Conservation (phyloP, 2,888 invertebrate genomes). For the Perizoma flavofasciatum region DNA sequence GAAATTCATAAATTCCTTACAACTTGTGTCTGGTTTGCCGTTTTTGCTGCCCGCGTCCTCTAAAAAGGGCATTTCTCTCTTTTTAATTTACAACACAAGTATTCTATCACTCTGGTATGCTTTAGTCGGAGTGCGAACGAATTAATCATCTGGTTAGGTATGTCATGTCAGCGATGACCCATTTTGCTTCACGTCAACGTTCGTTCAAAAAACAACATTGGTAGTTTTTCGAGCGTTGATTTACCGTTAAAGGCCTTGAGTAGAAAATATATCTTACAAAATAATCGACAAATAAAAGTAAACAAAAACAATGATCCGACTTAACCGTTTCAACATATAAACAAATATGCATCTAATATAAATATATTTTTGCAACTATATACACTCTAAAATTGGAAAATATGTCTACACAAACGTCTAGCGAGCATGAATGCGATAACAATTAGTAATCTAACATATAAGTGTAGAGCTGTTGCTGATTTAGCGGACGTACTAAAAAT, state of each 20-base stretch:
- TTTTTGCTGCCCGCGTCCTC: slow-evolving; percentile 35
- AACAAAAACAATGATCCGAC: slow-evolving; percentile 4
- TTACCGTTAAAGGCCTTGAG: too few relatives aligned
- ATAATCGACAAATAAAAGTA: slow-evolving; percentile 2
- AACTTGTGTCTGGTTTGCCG: slow-evolving; percentile 31
- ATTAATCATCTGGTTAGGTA: too few relatives aligned
- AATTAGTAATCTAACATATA: background rate
- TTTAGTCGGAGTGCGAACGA: too few relatives aligned
- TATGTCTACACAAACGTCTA: slow-evolving; percentile 7
- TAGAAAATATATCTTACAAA: too few relatives aligned
- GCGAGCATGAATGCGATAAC: slow-evolving; percentile 6
- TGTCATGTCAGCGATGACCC: too few relatives aligned
- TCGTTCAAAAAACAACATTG: too few relatives aligned
- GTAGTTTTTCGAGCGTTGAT: too few relatives aligned
- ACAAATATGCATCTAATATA: slow-evolving; percentile 10
- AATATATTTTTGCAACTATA: slow-evolving; percentile 13
- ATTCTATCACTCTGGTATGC: slow-evolving; percentile 3
- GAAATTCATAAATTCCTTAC: slow-evolving; percentile 25
- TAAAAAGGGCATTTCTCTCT: slow-evolving; percentile 31
- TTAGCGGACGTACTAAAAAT: background rate
- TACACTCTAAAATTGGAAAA: slow-evolving; percentile 21
- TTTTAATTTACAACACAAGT: slow-evolving; percentile 17
- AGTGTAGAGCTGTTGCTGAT: background rate
- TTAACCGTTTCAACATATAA: slow-evolving; percentile 2
- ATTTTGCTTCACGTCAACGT: too few relatives aligned